Conservation (phyloP, 1,140 invertebrate species). For the Aphelenchoides besseyi region DNA sequence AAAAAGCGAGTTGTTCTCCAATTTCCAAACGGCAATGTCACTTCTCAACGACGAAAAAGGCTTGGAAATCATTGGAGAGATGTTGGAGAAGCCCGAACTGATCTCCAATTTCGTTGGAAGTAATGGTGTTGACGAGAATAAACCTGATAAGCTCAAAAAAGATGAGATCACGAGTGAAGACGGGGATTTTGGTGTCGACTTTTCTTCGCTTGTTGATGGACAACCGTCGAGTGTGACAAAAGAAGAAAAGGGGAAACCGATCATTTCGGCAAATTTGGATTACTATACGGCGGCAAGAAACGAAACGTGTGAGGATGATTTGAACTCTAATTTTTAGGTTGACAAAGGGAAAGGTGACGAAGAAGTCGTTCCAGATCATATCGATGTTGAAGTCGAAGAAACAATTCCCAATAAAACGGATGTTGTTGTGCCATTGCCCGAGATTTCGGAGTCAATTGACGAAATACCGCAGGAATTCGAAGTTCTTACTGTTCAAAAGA, state of each 20-base stretch:
- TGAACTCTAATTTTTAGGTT: conserved; percentile 20
- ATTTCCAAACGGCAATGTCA: conserved; percentile 59
- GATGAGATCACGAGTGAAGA: conserved; percentile 43
- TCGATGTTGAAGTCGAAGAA: not conserved
- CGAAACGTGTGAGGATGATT: conserved; percentile 21
- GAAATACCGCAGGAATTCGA: conserved; percentile 30
- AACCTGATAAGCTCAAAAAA: not conserved
- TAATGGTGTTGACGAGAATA: conserved; percentile 18
- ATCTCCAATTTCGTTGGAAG: conserved; percentile 56
- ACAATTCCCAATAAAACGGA: not conserved
- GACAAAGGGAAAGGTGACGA: conserved; percentile 29
- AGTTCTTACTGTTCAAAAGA: conserved; percentile 32
- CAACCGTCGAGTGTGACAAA: conserved; percentile 25
- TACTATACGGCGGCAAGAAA: conserved; percentile 43
- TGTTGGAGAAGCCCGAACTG: conserved; percentile 57
- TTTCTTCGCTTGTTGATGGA: conserved; percentile 45
- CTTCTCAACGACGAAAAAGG: conserved; percentile 61
- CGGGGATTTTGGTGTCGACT: conserved; percentile 55
- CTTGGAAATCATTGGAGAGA: conserved; percentile 58
- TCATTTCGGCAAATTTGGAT: conserved; percentile 44
- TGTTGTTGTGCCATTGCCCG: conserved; percentile 28
- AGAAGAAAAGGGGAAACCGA: conserved; percentile 34
- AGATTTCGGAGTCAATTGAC: conserved; percentile 46
- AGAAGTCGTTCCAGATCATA: conserved; percentile 19
- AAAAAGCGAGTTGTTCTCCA: conserved; percentile 58